Evolutionary conservation across 2,888 invertebrate species (phyloP).

Genomic region (Thymelicus lineola): DNA sequence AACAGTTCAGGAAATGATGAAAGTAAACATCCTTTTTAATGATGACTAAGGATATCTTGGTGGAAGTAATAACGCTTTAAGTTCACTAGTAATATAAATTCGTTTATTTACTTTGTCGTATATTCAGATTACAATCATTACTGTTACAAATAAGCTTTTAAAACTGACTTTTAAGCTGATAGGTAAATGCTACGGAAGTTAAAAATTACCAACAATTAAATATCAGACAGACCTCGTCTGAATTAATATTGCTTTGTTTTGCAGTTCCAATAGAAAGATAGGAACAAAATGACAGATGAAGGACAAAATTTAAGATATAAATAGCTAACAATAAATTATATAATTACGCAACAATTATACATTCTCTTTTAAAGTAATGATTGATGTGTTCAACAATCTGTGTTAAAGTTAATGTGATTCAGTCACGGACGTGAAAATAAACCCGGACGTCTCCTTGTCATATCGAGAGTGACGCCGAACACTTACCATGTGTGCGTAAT

Average conservation of each 20-base stretch:
- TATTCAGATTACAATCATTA: constrained; percentile 11
- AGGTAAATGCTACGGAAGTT: neutral
- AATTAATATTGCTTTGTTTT: neutral
- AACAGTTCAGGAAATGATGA: constrained; percentile 14
- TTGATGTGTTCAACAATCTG: neutral
- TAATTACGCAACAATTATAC: neutral
- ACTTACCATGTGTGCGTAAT: too few species aligned
- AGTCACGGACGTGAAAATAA: too few species aligned
- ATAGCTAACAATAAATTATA: neutral
- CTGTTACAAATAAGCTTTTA: neutral
- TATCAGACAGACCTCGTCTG: neutral
- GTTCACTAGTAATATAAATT: constrained; percentile 4
- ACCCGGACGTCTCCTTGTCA: too few species aligned
- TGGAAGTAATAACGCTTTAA: neutral
- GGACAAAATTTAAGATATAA: neutral
- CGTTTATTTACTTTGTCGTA: constrained; percentile 14
- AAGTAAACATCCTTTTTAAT: constrained; percentile 15
- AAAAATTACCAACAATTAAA: neutral
- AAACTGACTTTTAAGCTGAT: neutral
- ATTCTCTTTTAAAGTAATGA: constrained; percentile 1
- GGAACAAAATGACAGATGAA: neutral
- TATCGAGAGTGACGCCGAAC: too few species aligned
- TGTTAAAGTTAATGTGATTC: too few species aligned
- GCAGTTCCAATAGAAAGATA: neutral
- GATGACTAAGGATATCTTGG: constrained; percentile 15